Base-by-base conservation (phyloP, 1,140 invertebrate genomes). In the Dreissena polymorpha region DNA sequence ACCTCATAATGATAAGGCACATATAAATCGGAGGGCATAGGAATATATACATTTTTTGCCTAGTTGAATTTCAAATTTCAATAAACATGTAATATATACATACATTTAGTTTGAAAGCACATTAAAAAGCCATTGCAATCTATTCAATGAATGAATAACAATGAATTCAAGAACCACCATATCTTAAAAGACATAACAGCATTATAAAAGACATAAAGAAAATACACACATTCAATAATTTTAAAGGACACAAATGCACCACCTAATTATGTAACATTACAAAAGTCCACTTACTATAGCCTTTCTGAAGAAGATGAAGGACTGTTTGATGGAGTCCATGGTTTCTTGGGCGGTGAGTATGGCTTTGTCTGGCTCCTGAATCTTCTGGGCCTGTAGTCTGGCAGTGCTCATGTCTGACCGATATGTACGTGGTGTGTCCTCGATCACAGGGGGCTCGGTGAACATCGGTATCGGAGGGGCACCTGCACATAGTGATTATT, bases 361-460 rank as follows among this genome's bases (percentile, higher is more conserved):
- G 51, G 76, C 64, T 67, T 71, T 84, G 18, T 84, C 90, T 76
- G 64, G 63, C n/a, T 83, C 81, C 39, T 70, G 72, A 29, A 63
- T 68, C 57, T 75, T 65, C 74, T 84, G 83, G 5, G 51, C 50
- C 6, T 71, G 73, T 13, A 70, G 51, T 75, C 90, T 71, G 39
- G 73, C 29, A 77, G 79, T 75, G 81, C 81, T 87, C 27, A 79
- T 57, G 60, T 91, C 90, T 21, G 90, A 90, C 23, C 87, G 74
- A 83, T 91, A 90, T 0, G 91, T 91, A 49, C 91, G 79, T 2
- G 91, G 91, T 6, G 91, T 91, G 71, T 91, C 92, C 74, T 89
- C 88, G 12, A 83, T 67, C 50, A 91, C 86, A 14, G 85, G 88
- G 12, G 90, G 87, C 13, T 88, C 83, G 12, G 87, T 86, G 74